Conservation (phyloP, 2,888 invertebrate genomes). For the Bellardia pandia region DNA sequence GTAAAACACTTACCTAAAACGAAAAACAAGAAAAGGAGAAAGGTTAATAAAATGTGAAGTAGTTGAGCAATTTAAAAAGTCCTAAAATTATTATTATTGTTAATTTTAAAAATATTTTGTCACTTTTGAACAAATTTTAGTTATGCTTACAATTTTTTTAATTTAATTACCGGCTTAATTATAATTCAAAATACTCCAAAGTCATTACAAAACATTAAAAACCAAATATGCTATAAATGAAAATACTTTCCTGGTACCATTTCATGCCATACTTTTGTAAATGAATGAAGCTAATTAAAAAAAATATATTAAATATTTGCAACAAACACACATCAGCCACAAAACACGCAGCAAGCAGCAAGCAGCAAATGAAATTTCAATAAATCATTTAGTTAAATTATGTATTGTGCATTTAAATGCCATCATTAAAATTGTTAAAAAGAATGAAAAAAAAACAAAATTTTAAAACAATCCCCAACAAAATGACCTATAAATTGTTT, state of each 20-base stretch:
- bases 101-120: not conserved
- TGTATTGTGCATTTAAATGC: conserved; percentile 57
- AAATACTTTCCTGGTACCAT: not conserved
- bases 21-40: not conserved
- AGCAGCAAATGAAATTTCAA: conserved; percentile 42
- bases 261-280: not conserved
- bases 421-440: conserved; percentile 48
- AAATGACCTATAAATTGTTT: not conserved
- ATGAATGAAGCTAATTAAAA: conserved; percentile 66
- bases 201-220: not conserved
- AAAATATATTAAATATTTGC: conserved; percentile 2
- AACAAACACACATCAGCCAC: not conserved
- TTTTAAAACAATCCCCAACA: not conserved
- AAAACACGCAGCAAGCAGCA: conserved; percentile 1
- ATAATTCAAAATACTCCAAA: not conserved
- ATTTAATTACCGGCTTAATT: conserved; percentile 37
- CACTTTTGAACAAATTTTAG: not conserved
- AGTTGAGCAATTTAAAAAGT: not conserved
- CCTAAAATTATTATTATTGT: not conserved
- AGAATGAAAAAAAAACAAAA: not conserved
- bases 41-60: not conserved
- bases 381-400: conserved; percentile 63
- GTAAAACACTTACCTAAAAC: conserved; percentile 28
- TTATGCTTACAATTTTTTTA: not conserved
- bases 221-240: conserved; percentile 17